A percentile compares a stretch with the other conserved stretches of the same genome.
These are phyloP conservation scores for Cyprinella venusta DNA, from an alignment of 2,797 vertebrate genomes.

Conservation along the genomic window DNA sequence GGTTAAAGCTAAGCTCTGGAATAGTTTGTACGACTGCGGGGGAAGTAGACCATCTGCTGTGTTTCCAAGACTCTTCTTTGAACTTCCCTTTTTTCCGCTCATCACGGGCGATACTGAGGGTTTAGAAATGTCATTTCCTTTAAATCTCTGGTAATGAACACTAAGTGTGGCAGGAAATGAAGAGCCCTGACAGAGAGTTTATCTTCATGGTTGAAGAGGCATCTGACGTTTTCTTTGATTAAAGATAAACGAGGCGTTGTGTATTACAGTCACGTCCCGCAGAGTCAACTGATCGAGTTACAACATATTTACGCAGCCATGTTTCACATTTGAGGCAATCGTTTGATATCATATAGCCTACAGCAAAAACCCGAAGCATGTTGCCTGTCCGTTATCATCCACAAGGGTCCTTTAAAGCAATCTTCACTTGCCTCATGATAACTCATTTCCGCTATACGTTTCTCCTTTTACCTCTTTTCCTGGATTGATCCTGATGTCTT, in stretches of 20 bases:
- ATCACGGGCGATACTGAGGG: conserved; percentile 19
- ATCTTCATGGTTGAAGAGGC: background rate
- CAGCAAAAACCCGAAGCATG: background rate
- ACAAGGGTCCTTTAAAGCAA: conserved; percentile 8
- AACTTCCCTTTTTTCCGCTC: conserved; percentile 4
- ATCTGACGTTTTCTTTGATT: conserved; percentile 27
- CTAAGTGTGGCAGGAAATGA: conserved; percentile 4
- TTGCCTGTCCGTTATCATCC: background rate
- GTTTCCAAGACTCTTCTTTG: conserved; percentile 46
- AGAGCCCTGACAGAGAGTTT: background rate
- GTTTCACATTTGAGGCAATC: background rate
- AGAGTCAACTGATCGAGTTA: background rate
- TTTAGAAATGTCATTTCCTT: conserved; percentile 44
- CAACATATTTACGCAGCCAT: background rate
- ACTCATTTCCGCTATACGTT: conserved; percentile 38
- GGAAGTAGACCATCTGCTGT: conserved; percentile 60
- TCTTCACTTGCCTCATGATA: conserved; percentile 10
- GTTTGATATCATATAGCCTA: background rate
- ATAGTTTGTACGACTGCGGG: conserved; percentile 57
- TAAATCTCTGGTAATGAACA: conserved; percentile 29
- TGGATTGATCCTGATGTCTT: conserved; percentile 55
- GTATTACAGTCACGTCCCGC: conserved; percentile 3
- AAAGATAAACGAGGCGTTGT: background rate
- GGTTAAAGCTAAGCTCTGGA: conserved; percentile 76
- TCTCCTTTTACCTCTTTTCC: conserved; percentile 59